Evolutionary conservation across 2,888 invertebrate genomes (phyloP).

Genomic region (Ferdinandea cuprea): DNA sequence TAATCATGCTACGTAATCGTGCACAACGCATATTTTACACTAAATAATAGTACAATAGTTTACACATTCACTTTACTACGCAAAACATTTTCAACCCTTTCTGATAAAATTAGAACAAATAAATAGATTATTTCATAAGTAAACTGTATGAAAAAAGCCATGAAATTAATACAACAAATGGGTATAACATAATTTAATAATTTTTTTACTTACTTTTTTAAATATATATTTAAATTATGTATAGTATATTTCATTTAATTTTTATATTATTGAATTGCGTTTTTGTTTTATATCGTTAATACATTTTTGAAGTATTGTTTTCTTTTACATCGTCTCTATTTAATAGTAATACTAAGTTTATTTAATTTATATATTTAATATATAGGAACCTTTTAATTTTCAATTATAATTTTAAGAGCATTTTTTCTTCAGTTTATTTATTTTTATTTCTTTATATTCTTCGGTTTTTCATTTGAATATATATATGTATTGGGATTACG

Average conservation of each 20-base stretch:
- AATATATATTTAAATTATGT: conserved; percentile 40
- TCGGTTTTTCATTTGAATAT: conserved; percentile 5
- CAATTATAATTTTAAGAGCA: conserved; percentile 71
- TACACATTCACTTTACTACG: conserved; percentile 22
- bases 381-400: conserved; percentile 77
- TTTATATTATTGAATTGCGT: conserved; percentile 20
- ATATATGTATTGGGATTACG: conserved; percentile 1
- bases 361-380: conserved; percentile 76
- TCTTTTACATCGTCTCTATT: conserved; percentile 48
- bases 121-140: conserved; percentile 6
- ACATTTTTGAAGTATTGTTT: conserved; percentile 35
- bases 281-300: conserved; percentile 27
- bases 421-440: conserved; percentile 35
- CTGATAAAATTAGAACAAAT: conserved; percentile 30
- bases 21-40: conserved; percentile 6
- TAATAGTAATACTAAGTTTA: conserved; percentile 69
- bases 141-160: conserved; percentile 36
- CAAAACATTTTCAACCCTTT: conserved; percentile 32
- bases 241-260: conserved; percentile 61
- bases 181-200: conserved; percentile 20
- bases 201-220: conserved; percentile 28
- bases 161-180: neutral
- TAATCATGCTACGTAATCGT: neutral
- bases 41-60: conserved; percentile 52
- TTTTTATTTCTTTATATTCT: neutral